phyloP scores from a whole-genome alignment of 2,797 vertebrate genomes.

The Silurus aristotelis region DNA sequence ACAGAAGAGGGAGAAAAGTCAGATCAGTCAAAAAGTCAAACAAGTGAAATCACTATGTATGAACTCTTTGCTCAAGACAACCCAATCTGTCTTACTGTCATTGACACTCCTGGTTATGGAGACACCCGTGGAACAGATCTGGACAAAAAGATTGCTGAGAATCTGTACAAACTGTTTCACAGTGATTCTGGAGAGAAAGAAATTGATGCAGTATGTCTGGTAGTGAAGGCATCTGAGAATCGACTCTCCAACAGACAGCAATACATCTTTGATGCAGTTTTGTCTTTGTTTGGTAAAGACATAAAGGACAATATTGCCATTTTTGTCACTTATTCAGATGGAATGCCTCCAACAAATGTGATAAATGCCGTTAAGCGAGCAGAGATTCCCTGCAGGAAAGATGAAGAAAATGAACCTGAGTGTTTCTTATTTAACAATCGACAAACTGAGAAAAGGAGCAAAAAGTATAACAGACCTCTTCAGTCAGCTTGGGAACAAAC shows the following conservation, averaged over 20 bases:
- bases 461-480: background rate
- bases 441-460: background rate
- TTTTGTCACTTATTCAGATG: constrained; percentile 38
- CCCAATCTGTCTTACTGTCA: constrained; percentile 51
- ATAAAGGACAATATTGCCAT: constrained; percentile 34
- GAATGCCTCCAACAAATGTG: constrained; percentile 22
- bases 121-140: constrained; percentile 31
- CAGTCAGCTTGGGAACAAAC: constrained; percentile 8
- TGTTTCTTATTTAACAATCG: constrained; percentile 50
- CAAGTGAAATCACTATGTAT: constrained; percentile 40
- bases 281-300: constrained; percentile 45
- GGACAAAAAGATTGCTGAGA: constrained; percentile 28
- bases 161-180: constrained; percentile 25
- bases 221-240: constrained; percentile 30
- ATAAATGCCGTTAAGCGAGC: constrained; percentile 25
- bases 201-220: constrained; percentile 48
- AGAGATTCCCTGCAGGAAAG: constrained; percentile 30
- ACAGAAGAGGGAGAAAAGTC: constrained; percentile 2
- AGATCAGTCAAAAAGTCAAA: constrained; percentile 38
- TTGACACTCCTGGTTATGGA: constrained; percentile 59
- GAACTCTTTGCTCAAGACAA: constrained; percentile 33
- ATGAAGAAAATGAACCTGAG: background rate
- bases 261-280: constrained; percentile 39
- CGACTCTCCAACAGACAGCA: constrained; percentile 19
- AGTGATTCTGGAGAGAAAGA: constrained; percentile 31